phyloP scores from a whole-genome alignment of 2,888 invertebrate species.

The Tipula vernalis region DNA sequence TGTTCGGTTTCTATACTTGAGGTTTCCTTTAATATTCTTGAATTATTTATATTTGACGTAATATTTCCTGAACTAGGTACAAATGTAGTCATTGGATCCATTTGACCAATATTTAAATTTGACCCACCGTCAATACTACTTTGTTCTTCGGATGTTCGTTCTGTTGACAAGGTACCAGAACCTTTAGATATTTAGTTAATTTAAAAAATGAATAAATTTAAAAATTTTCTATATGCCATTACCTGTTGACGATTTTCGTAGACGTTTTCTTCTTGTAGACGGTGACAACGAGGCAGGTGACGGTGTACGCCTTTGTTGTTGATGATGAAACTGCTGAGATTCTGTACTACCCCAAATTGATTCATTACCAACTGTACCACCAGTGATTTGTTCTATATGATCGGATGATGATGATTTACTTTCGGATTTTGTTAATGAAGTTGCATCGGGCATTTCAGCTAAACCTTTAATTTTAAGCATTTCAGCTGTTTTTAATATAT shows the following conservation, averaged over 20 bases:
- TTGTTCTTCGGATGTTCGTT: slow-evolving; percentile 40
- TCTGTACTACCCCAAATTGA: slow-evolving; percentile 40
- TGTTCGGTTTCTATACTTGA: slow-evolving; percentile 37
- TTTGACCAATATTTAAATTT: slow-evolving; percentile 37
- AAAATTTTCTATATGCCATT: slow-evolving; percentile 18
- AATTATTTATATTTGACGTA: slow-evolving; percentile 30
- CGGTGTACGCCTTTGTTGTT: slow-evolving; percentile 38
- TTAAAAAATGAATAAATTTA: background rate
- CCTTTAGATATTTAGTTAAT: background rate
- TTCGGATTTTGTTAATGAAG: slow-evolving; percentile 58
- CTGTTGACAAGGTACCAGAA: slow-evolving; percentile 40
- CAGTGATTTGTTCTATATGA: slow-evolving; percentile 37
- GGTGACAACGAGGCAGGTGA: slow-evolving; percentile 44
- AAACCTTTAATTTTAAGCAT: slow-evolving; percentile 79
- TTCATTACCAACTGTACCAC: slow-evolving; percentile 29
- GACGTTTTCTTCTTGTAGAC: slow-evolving; percentile 46
- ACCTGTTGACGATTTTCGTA: slow-evolving; percentile 54
- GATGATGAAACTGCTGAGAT: slow-evolving; percentile 45
- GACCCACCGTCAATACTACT: slow-evolving; percentile 29
- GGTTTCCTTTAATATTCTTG: slow-evolving; percentile 35
- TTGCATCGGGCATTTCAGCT: slow-evolving; percentile 73
- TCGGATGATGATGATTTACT: slow-evolving; percentile 41
- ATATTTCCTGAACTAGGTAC: slow-evolving; percentile 27
- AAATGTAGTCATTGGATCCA: slow-evolving; percentile 38
- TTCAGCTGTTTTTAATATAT: slow-evolving; percentile 69